A percentile compares a stretch with the other conserved stretches of the same genome.
Evolutionary conservation across 2,797 vertebrate genomes (phyloP).

Genomic region (Heliangelus exortis): DNA sequence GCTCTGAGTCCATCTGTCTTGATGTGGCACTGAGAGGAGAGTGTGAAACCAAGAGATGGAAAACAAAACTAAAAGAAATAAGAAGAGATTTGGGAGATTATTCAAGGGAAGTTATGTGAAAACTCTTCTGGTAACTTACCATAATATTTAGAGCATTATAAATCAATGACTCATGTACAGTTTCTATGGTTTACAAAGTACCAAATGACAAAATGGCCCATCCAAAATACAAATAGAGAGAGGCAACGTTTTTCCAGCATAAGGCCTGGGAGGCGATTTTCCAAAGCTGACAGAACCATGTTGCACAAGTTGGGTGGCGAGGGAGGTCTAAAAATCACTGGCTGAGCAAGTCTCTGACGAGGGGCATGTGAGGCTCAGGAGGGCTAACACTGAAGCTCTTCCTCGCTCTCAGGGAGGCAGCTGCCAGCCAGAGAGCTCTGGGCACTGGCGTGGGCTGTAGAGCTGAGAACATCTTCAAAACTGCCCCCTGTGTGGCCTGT

Average conservation of each 20-base stretch:
- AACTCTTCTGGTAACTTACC: background rate
- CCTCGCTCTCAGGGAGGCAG: conserved; percentile 74
- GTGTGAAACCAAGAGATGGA: background rate
- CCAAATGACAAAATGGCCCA: background rate
- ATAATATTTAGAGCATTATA: background rate
- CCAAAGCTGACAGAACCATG: conserved; percentile 16
- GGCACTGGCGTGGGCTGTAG: conserved; percentile 90
- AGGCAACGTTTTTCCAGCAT: background rate
- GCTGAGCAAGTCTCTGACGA: background rate
- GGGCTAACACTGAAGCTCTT: conserved; percentile 82
- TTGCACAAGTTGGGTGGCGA: background rate
- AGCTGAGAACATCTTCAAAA: conserved; percentile 96
- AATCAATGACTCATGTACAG: background rate
- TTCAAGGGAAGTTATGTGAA: background rate
- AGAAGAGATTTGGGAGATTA: background rate
- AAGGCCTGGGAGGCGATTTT: conserved; percentile 3
- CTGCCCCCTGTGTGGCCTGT: conserved; percentile 82
- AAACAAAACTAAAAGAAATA: conserved; percentile 15
- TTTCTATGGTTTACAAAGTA: background rate
- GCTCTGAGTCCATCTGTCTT: conserved; percentile 48
- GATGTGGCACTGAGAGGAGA: conserved; percentile 12
- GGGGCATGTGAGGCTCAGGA: background rate
- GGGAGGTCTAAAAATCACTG: background rate
- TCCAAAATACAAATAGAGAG: conserved; percentile 1
- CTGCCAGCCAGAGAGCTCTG: conserved; percentile 84